Evolutionary conservation across 2,888 invertebrate species (phyloP).

Genomic region (Antheraea assamensis): DNA sequence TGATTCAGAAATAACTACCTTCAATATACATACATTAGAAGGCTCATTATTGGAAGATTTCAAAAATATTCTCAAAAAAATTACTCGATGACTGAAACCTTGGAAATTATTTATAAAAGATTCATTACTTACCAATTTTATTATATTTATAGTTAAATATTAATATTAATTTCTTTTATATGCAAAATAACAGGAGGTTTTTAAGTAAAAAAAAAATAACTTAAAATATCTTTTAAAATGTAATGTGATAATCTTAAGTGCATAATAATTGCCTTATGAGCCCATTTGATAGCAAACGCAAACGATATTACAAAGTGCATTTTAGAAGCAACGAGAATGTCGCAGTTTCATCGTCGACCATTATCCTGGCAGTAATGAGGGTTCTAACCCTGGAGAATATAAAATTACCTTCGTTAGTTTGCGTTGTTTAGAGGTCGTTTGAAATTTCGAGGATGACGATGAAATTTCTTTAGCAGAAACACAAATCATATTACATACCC

Average conservation of each 20-base stretch:
- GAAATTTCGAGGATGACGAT: background rate
- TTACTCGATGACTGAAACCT: background rate
- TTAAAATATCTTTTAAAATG: background rate
- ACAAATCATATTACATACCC: background rate
- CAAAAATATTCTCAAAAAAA: background rate
- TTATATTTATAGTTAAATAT: too few species aligned
- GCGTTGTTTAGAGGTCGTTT: slow-evolving; percentile 5
- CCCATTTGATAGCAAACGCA: slow-evolving; percentile 2
- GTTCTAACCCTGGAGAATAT: slow-evolving; percentile 12
- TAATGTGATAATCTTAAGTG: background rate
- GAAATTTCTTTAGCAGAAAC: background rate
- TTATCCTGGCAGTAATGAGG: slow-evolving; percentile 9
- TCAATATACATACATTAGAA: too few species aligned
- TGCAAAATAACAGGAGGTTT: background rate
- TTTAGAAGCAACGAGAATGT: slow-evolving; percentile 8
- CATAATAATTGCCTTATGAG: slow-evolving; percentile 2
- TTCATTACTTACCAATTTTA: too few species aligned
- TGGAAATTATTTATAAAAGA: too few species aligned
- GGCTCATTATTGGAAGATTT: background rate
- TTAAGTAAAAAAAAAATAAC: background rate
- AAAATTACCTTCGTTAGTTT: slow-evolving; percentile 8
- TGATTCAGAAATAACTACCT: too few species aligned
- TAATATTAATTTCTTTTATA: too few species aligned
- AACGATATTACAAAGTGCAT: slow-evolving; percentile 8
- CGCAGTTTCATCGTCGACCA: slow-evolving; percentile 8